Conservation (phyloP, 2,113 vertebrate species). For the Thalassoma bifasciatum region DNA sequence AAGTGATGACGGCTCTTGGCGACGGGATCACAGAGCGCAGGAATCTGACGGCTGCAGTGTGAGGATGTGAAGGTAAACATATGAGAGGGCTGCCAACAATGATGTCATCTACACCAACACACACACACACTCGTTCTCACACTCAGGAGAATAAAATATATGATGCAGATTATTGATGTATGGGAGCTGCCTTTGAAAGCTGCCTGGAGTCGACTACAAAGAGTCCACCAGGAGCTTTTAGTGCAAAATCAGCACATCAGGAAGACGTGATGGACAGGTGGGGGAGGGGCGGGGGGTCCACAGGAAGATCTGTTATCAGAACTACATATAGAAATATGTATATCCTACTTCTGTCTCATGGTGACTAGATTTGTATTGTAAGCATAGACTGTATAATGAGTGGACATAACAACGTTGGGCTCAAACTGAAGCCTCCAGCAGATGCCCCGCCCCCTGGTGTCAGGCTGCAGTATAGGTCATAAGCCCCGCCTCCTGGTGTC, state of each 20-base stretch:
- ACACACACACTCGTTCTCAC: not conserved
- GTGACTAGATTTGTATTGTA: not conserved
- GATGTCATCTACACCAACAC: slow-evolving; percentile 34
- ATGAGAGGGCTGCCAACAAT: slow-evolving; percentile 16
- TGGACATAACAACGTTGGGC: too few relatives aligned
- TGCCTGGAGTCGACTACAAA: slow-evolving; percentile 48
- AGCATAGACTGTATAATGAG: not conserved
- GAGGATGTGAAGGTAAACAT: slow-evolving; percentile 47
- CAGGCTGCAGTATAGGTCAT: too few relatives aligned
- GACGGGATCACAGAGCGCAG: slow-evolving; percentile 1
- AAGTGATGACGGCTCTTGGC: slow-evolving; percentile 35
- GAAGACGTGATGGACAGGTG: slow-evolving; percentile 31
- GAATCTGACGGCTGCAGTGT: slow-evolving; percentile 29
- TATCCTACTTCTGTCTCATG: not conserved
- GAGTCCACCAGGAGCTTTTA: slow-evolving; percentile 22
- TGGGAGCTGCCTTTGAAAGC: slow-evolving; percentile 54
- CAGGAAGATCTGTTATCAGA: slow-evolving; percentile 10
- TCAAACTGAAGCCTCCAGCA: too few relatives aligned
- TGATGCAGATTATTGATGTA: slow-evolving; percentile 34
- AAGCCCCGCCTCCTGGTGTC: too few relatives aligned
- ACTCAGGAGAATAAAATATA: slow-evolving; percentile 16
- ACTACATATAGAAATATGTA: not conserved
- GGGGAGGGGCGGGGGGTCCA: not conserved
- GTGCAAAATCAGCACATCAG: slow-evolving; percentile 38
- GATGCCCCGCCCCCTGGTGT: too few relatives aligned